Evolutionary conservation across 2,113 vertebrate species (phyloP), one percentile per base, ranked within the genome.

Genomic region (Chaenocephalus aceratus): DNA sequence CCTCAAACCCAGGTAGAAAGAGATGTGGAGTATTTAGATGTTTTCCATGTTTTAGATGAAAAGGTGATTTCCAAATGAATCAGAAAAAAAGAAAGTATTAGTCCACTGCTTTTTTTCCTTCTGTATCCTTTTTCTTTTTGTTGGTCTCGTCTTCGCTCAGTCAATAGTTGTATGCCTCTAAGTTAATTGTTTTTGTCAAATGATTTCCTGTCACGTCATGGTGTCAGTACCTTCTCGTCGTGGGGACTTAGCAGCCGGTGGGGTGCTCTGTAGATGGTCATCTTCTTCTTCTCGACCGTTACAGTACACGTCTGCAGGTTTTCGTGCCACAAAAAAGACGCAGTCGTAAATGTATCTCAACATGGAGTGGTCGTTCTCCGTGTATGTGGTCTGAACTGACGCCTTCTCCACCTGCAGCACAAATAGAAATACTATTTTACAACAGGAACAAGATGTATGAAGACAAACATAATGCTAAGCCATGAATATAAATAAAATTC

Each of bases 281-380:
- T 90, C 85, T 0, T 86, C 78, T 59, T 89, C 87, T 41, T 61
- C 59, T 61, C 11, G 73, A 44, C 88, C 85, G 6, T 94, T 91
- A 65, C 71, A 87, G 52, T 82, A 65, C 15, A 82, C 34, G 6
- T 94, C 52, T 60, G 92, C 90, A 59, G 97, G 98, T 90, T 99
- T 99, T 77, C 97, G 95, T 64, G 96, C 98, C 79, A 99, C 97
- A 90, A 99, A 99, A 93, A 97, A 96, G 69, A 98, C 96, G 2
- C 97, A 99, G 93, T 99, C 98, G 30, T 99, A 99, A 88, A 97
- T 92, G 83, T 99, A 99, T 90, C 96, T 97, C 90, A 99, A 94
- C 98, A 99, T 99, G 51, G 98, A 99, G 79, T 96, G 95, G 36
- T 97, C 96, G 65, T 99, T 99, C 93, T 98, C 98, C 83, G 98